These are phyloP conservation scores for Himalopsyche kuldschensis DNA, from an alignment of 2,888 invertebrate species.

Conservation along the genomic window DNA sequence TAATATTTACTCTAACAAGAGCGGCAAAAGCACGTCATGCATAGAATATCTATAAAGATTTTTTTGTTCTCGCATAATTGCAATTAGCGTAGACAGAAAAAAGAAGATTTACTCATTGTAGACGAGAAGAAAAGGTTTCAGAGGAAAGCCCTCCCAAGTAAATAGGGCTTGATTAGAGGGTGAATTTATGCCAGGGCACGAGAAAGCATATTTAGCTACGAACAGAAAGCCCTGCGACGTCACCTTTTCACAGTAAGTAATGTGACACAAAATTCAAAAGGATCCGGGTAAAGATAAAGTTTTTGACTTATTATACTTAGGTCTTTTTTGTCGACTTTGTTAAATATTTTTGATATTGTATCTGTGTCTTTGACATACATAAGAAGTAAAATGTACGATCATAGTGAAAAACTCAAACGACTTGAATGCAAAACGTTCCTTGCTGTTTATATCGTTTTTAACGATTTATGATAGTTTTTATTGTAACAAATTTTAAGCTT, in stretches of 20 bases:
- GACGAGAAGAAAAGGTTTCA: slow-evolving; percentile 1
- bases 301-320: neutral
- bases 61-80: slow-evolving; percentile 2
- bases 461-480: no score
- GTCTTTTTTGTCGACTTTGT: neutral
- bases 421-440: no score
- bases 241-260: neutral
- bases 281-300: neutral
- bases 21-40: neutral
- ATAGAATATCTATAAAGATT: neutral
- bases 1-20: neutral
- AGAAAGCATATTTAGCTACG: neutral
- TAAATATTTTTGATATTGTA: neutral
- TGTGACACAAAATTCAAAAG: neutral
- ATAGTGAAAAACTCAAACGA: neutral
- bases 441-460: no score
- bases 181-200: slow-evolving; percentile 34
- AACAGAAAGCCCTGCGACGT: neutral
- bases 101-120: slow-evolving; percentile 1
- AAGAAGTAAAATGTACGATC: neutral
- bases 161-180: slow-evolving; percentile 35
- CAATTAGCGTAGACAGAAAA: slow-evolving; percentile 3
- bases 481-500: no score
- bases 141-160: slow-evolving; percentile 9
- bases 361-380: neutral